Evolutionary conservation across 1,140 invertebrate species (phyloP).

Genomic region (Hycleus cichorii): DNA sequence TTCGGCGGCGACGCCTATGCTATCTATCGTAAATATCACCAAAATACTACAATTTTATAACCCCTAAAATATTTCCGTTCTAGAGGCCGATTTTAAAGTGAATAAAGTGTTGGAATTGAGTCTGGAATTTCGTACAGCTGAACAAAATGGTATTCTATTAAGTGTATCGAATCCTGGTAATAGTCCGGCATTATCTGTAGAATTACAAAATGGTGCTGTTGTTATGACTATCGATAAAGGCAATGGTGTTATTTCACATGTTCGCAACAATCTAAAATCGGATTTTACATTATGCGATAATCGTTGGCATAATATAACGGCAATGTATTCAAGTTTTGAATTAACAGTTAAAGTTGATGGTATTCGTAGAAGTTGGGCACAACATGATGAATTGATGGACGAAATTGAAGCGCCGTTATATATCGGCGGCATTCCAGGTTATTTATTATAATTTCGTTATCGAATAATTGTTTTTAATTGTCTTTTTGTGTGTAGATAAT

Average conservation of each 20-base stretch:
- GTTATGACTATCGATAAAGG: conserved; percentile 63
- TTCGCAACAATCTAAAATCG: conserved; percentile 52
- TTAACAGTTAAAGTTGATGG: conserved; percentile 67
- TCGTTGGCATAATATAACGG: conserved; percentile 77
- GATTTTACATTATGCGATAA: conserved; percentile 73
- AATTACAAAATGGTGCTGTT: conserved; percentile 70
- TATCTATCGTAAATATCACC: conserved; percentile 60
- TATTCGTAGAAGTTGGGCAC: conserved; percentile 40
- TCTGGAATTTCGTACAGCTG: conserved; percentile 77
- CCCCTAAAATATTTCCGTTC: conserved; percentile 35
- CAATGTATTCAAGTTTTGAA: conserved; percentile 60
- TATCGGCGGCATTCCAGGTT: conserved; percentile 77
- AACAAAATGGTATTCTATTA: conserved; percentile 71
- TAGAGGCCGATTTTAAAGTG: conserved; percentile 64
- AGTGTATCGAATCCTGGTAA: conserved; percentile 57
- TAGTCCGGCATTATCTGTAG: conserved; percentile 63
- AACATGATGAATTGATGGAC: conserved; percentile 36
- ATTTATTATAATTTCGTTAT: background rate
- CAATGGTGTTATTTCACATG: conserved; percentile 51
- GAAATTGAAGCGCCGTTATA: conserved; percentile 60
- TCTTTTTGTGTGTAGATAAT: conserved; percentile 49
- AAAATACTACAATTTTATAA: background rate
- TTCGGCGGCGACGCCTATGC: conserved; percentile 78
- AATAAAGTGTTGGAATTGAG: conserved; percentile 62
- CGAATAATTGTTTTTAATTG: conserved; percentile 6